These are phyloP conservation scores for Hydrozoanthus gracilis DNA, from an alignment of 92 coral and sea anemone genomes.

Conservation along the genomic window DNA sequence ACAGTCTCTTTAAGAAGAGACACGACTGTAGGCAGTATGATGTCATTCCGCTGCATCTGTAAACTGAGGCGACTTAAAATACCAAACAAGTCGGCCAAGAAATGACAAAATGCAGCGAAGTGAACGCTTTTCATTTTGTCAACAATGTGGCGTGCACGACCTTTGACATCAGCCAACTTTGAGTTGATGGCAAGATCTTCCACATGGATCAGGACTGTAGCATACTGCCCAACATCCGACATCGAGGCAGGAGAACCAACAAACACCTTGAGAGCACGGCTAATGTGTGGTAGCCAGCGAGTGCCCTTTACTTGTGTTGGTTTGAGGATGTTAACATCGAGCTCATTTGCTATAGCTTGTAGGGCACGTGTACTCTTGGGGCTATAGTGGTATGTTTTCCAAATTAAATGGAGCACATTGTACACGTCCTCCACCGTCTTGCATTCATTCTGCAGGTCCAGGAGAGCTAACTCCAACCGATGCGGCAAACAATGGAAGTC, in stretches of 20 bases:
- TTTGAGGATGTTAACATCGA: conserved; percentile 42
- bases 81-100: conserved; percentile 52
- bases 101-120: conserved; percentile 61
- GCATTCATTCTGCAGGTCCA: conserved; percentile 47
- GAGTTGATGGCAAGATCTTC: conserved; percentile 56
- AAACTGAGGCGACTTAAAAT: conserved; percentile 57
- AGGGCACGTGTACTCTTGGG: conserved; percentile 55
- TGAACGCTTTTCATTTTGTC: conserved; percentile 44
- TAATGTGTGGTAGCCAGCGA: conserved; percentile 61
- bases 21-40: conserved; percentile 56
- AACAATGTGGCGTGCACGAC: conserved; percentile 41
- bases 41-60: conserved; percentile 60
- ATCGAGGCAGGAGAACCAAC: conserved; percentile 43
- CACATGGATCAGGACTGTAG: conserved; percentile 49
- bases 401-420: conserved; percentile 53
- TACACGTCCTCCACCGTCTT: conserved; percentile 42
- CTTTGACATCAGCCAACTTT: conserved; percentile 46
- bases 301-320: conserved; percentile 59
- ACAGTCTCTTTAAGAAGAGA: conserved; percentile 53
- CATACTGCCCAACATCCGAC: conserved; percentile 49
- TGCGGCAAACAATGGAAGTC: no score
- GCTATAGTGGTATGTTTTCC: conserved; percentile 61
- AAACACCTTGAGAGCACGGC: conserved; percentile 58
- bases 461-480: conserved; percentile 12
- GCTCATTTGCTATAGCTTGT: conserved; percentile 47